Evolutionary conservation across 2,888 invertebrate species (phyloP).

Genomic region (Germaria angustata): DNA sequence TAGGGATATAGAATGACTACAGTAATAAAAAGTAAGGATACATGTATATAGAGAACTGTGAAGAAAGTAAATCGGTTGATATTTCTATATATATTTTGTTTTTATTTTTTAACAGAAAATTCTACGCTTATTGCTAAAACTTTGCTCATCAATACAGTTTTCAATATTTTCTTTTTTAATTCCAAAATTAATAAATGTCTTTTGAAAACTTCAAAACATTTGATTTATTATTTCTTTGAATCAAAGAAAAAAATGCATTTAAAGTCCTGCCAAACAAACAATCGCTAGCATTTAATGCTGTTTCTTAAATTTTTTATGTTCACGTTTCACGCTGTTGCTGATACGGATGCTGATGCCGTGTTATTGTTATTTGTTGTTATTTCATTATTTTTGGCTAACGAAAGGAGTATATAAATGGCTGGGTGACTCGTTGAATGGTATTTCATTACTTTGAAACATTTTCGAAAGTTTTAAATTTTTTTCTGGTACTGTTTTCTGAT

Average conservation of each 20-base stretch:
- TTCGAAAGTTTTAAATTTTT: conserved; percentile 12
- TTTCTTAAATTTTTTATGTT: not conserved
- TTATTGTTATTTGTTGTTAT: conserved; percentile 15
- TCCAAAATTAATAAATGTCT: too few species aligned
- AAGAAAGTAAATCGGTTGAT: too few species aligned
- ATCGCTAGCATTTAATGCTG: not conserved
- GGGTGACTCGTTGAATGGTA: conserved; percentile 31
- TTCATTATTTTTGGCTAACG: conserved; percentile 46
- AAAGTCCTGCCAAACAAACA: not conserved
- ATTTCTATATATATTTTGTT: too few species aligned
- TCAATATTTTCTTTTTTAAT: too few species aligned
- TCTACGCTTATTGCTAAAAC: too few species aligned
- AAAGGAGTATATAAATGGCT: conserved; percentile 14
- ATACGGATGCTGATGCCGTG: too few species aligned
- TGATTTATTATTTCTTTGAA: not conserved
- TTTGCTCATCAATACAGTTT: too few species aligned
- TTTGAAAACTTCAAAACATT: not conserved
- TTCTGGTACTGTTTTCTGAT: not conserved
- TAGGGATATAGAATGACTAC: too few species aligned
- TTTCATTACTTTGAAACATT: conserved; percentile 61
- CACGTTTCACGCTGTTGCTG: not conserved
- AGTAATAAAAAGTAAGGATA: too few species aligned
- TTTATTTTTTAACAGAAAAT: too few species aligned
- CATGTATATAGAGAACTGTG: too few species aligned
- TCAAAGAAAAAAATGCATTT: not conserved